Conservation (phyloP, 2,888 invertebrate genomes). For the Nineta flava region DNA sequence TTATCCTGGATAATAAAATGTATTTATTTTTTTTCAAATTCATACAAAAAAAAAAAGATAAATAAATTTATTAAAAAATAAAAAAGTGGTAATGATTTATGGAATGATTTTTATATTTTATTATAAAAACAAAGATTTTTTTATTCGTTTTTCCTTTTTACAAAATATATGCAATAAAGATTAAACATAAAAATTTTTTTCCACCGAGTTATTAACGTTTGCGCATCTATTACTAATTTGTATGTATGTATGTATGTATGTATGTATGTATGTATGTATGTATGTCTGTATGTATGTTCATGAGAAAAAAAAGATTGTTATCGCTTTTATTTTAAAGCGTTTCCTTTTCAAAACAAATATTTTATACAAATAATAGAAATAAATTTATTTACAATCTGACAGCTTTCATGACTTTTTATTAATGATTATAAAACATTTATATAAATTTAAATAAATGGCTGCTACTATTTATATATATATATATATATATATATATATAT, state of each 20-base stretch:
- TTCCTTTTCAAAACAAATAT: not conserved
- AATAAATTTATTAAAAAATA: no score
- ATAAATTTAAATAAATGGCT: not conserved
- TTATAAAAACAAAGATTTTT: not conserved
- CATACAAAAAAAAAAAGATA: no score
- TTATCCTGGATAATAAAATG: no score
- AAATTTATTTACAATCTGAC: not conserved
- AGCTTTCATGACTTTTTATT: not conserved
- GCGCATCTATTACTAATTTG: not conserved
- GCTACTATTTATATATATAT: conserved; percentile 4
- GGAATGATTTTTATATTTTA: not conserved
- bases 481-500: conserved; percentile 8
- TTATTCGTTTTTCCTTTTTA: no score
- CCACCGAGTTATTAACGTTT: no score
- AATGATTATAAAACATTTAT: not conserved
- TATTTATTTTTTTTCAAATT: no score
- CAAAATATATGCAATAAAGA: no score
- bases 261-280: not conserved
- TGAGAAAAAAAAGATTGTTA: not conserved
- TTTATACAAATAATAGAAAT: not conserved
- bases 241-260: not conserved
- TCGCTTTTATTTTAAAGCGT: not conserved
- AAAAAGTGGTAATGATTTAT: no score
- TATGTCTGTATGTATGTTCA: no score
- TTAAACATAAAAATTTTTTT: no score